Percentiles rank a stretch among this genome's conserved stretches.
phyloP scores from a whole-genome alignment of 2,113 vertebrate genomes.

The Procapra przewalskii region DNA sequence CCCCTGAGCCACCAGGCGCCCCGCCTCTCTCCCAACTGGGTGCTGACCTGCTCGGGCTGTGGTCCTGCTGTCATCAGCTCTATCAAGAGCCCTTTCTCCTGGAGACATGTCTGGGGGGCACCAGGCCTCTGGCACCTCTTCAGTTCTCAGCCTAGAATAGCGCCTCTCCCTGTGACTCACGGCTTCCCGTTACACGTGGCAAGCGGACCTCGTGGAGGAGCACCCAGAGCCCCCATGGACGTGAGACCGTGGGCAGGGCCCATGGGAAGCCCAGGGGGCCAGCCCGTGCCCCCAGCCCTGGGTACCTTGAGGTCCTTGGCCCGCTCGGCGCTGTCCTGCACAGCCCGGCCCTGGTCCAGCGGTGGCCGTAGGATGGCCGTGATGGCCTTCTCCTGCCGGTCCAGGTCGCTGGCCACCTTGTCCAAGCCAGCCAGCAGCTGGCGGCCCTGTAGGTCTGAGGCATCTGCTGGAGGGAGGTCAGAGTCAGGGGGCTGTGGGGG shows the following conservation, averaged over 20 bases:
- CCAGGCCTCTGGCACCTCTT: background rate
- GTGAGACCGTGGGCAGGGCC: background rate
- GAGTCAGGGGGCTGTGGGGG: rapidly evolving
- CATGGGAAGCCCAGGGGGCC: background rate
- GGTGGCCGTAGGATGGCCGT: slow-evolving; percentile 88
- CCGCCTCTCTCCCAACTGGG: background rate
- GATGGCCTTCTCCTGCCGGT: slow-evolving; percentile 93
- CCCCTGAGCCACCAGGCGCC: rapidly evolving
- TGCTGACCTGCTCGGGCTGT: background rate
- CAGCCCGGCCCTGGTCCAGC: slow-evolving; percentile 88
- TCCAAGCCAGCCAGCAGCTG: slow-evolving; percentile 94
- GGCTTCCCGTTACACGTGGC: background rate
- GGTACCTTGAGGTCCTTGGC: slow-evolving; percentile 90
- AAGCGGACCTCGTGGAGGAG: rapidly evolving
- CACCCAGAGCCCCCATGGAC: background rate
- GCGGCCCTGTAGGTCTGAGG: slow-evolving; percentile 87
- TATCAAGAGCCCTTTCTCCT: background rate
- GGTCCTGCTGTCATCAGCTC: background rate
- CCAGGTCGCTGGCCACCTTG: slow-evolving; percentile 88
- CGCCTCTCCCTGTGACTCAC: background rate
- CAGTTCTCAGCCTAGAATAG: background rate
- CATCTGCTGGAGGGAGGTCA: slow-evolving; percentile 77
- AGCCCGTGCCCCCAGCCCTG: background rate
- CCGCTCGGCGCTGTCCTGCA: slow-evolving; percentile 92
- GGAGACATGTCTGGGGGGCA: rapidly evolving